Evolutionary conservation across 2,797 vertebrate genomes (phyloP), one percentile per base, ranked within the genome.

Genomic region (Taeniopygia guttata): DNA sequence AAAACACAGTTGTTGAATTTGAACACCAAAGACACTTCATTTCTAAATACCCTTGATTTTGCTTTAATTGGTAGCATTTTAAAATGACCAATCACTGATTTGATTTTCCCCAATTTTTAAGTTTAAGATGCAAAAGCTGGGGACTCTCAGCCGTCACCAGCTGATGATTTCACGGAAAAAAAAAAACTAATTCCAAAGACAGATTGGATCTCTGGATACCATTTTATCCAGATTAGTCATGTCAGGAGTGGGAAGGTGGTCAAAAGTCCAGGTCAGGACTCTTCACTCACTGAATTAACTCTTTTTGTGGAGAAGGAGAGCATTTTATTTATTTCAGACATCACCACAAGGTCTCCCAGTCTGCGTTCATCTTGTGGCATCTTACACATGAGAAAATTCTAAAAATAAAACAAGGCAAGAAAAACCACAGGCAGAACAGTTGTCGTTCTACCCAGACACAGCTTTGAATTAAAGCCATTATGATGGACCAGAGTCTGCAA

Each of bases 371-470:
- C 74, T 93, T 84, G 79, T 92, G 87, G 76, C 52, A 90, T 87
- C 85, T 91, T 78, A 87, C 45, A 76, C 74, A 78, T 64, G 38
- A 87, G 68, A 93, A 79, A 87, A 90, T 66, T 85, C 86, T 83
- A 92, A 93, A 93, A 95, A 91, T 95, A 94, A 84, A 91, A 84
- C 29, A 83, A 87, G 59, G 17, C 36, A 76, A 84, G 81, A 72
- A 80, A 91, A 89, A 79, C 60, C 68, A 87, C 78, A 91, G 69
- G 68, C 75, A 95, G 64, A 95, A 79, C 67, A 96, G 82, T 91
- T 95, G 62, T 66, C 95, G 66, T 78, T 94, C 73, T 85, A 73
- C 36, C 84, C 91, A 94, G 76, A 94, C 68, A 92, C 95, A 82
- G 74, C 43, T 93, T n/a, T 90, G 86, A 87, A 95, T 69, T 67